Evolutionary conservation across 2,113 vertebrate species (phyloP), one percentile per base, ranked within the genome.

Genomic region (Chloebia gouldiae): DNA sequence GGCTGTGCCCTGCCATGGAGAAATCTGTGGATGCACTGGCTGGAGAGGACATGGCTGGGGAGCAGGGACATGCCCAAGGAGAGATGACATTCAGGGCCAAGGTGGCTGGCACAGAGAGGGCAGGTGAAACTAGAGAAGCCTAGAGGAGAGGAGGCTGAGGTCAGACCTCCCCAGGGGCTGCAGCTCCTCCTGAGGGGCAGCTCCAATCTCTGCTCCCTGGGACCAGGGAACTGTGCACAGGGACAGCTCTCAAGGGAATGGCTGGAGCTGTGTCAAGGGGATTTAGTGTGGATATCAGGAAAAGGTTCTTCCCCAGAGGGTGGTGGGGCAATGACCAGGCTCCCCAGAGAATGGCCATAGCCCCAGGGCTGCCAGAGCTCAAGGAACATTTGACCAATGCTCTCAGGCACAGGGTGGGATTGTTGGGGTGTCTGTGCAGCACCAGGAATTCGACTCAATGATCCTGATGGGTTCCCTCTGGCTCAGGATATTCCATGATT

Each of bases 401-500:
- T 60, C 53, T 10, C n/a, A 35, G 24, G 45, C 13, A 53, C n/a
- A 47, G 9, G 39, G 7, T 33, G 44, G 24, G 28, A 15, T 31
- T 51, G 19, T 14, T 68, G n/a, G 45, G 23, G 20, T 37, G n/a
- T 60, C 39, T 75, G 11, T 68, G 61, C 13, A 53, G n/a, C 1
- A 1, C 3, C 53, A 68, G 45, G 39, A 30, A 7, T 12, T 68
- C 0, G 1, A 12, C n/a, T 75, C 0, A 0, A n/a, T 75, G 33
- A 40, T 53, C 45, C 45, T n/a, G 11, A 4, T 45, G 61, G 31
- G 11, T 60, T 13, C 37, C n/a, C 81, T 68, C 39, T 61, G 53
- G 53, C 17, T 30, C 60, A 68, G 28, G 28, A 18, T n/a, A 18
- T 60, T 40, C 53, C 78, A 68, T 40, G 45, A 27, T 68, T 68